Evolutionary conservation across 1,140 invertebrate genomes (phyloP).

Genomic region (Drosophila gunungcola): DNA sequence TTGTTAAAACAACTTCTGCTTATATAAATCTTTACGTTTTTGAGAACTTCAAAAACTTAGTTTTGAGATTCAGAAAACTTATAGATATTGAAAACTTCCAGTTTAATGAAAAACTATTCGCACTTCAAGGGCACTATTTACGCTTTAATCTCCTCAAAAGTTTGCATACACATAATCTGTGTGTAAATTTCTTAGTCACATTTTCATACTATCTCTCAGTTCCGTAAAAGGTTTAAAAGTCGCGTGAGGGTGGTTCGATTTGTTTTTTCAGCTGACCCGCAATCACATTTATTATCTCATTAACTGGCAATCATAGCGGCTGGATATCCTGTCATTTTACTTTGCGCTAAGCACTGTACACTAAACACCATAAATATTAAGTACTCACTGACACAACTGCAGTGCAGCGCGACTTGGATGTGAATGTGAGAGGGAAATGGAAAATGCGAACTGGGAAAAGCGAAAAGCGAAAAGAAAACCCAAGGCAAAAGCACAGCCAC

Average conservation of each 20-base stretch:
- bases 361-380: slow-evolving; percentile 18
- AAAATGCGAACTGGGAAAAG: slow-evolving; percentile 39
- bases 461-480: slow-evolving; percentile 1
- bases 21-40: no score
- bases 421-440: slow-evolving; percentile 44
- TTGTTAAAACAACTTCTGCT: no score
- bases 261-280: slow-evolving; percentile 6
- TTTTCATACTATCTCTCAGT: no score
- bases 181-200: no score
- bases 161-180: no score
- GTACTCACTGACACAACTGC: slow-evolving; percentile 44
- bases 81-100: no score
- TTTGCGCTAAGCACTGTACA: slow-evolving; percentile 11
- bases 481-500: slow-evolving; percentile 60
- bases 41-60: no score
- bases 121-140: no score
- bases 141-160: no score
- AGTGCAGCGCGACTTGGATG: slow-evolving; percentile 33
- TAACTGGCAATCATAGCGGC: slow-evolving; percentile 21
- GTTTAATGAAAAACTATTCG: no score
- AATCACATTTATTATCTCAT: slow-evolving; percentile 36
- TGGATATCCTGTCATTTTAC: slow-evolving; percentile 17
- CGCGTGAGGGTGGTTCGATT: neutral
- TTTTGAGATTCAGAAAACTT: no score
- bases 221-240: neutral